Base-by-base conservation (phyloP, 2,888 invertebrate genomes). In the Perizoma flavofasciatum region DNA sequence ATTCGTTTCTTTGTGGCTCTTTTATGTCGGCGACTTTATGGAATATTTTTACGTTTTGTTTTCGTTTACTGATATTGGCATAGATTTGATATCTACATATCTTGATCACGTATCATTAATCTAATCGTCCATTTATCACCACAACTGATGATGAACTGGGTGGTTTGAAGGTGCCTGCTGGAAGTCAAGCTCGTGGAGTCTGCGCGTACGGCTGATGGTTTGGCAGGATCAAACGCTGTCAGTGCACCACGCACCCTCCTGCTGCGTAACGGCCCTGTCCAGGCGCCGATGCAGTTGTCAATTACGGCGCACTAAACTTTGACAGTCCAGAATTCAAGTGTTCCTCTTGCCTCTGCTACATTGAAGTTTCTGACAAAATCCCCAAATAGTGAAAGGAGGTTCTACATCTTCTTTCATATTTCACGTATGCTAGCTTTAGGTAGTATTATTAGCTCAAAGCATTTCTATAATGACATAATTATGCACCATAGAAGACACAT, bases 261-360 rank as follows among this genome's bases (percentile, higher is more conserved):
- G 91, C 80, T 75, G 83, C 67, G 77, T 87, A 67, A 77, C 83
- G 41, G 77, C 83, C 55, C 75, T 75, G 61, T 71, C 80, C 56
- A 68, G 72, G 55, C 80, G 78, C 47, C 79, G 77, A 65, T 91
- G 91, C 70, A 77, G 85, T 74, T 90, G 90, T 67, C 77, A 83
- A 43, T 79, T 89, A 48, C 72, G 59, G 60, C 63, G 61, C 51
- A 45, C 50, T 10, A 58, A 57, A 43, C 57, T 58, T 11, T 56
- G 49, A 53, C 45, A n/a, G n/a, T 41, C 22, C n/a, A 44, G 33
- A n/a, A 41, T 33, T 35, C 22, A 35, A 39, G 22, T 5, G 9
- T 11, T 32, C 7, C 22, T 43, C 43, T 10, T 10, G n/a, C 11
- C 5, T 35, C 33, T 44, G 22, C 45, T 40, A 39, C 39, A 34